Evolutionary conservation across 1,140 invertebrate genomes (phyloP).

Genomic region (Lysiphlebus fabarum): DNA sequence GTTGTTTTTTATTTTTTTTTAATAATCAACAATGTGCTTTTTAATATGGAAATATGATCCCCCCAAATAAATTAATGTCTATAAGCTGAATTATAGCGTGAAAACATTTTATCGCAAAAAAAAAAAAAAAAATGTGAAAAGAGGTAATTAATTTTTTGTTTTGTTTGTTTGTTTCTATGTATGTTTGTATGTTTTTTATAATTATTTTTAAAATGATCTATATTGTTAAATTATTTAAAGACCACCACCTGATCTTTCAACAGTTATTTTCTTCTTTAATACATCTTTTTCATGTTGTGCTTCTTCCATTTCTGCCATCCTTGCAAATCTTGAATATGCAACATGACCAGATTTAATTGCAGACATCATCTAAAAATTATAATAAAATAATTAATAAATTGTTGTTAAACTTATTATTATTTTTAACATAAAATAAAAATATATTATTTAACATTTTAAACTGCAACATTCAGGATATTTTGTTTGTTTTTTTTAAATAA

Average conservation of each 20-base stretch:
- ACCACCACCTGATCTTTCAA: slow-evolving; percentile 91
- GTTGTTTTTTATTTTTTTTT: too few species aligned
- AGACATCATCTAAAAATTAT: slow-evolving; percentile 82
- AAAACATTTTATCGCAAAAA: too few species aligned
- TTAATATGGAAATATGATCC: too few species aligned
- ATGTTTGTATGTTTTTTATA: background rate
- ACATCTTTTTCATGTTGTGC: slow-evolving; percentile 71
- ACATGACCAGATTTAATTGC: slow-evolving; percentile 93
- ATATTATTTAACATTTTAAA: too few species aligned
- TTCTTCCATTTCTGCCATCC: slow-evolving; percentile 87
- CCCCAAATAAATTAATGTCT: background rate
- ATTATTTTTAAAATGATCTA: background rate
- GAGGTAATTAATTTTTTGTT: too few species aligned
- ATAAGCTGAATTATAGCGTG: background rate
- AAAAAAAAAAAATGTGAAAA: too few species aligned
- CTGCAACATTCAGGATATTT: too few species aligned
- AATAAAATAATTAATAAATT: slow-evolving; percentile 19
- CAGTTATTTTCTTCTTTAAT: slow-evolving; percentile 76
- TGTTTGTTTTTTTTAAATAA: too few species aligned
- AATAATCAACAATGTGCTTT: too few species aligned
- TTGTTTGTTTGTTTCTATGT: background rate
- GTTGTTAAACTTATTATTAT: too few species aligned
- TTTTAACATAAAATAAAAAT: too few species aligned
- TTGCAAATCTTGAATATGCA: slow-evolving; percentile 85
- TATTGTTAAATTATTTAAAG: slow-evolving; percentile 60